Conservation (phyloP, 2,888 invertebrate genomes). For the Diarsia brunnea region DNA sequence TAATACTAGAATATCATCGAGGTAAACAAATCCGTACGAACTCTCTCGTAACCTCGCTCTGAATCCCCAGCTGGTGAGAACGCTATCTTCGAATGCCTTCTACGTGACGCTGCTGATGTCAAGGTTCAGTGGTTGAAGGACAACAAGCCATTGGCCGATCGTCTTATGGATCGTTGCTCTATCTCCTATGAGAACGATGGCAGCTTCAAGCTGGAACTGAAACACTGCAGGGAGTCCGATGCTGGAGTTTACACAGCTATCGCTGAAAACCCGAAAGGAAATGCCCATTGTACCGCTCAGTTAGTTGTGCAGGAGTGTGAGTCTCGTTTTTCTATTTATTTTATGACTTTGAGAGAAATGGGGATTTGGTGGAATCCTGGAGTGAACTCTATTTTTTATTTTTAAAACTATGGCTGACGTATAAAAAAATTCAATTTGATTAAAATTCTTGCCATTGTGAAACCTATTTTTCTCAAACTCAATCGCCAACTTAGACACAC, state of each 20-base stretch:
- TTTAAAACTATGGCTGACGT: background rate
- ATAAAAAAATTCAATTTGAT: background rate
- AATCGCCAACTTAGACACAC: slow-evolving; percentile 3
- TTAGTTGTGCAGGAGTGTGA: slow-evolving; percentile 96
- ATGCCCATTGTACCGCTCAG: slow-evolving; percentile 96
- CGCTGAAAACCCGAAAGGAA: slow-evolving; percentile 95
- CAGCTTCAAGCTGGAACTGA: slow-evolving; percentile 93
- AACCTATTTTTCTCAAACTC: slow-evolving; percentile 26
- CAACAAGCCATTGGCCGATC: slow-evolving; percentile 95
- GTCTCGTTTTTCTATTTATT: slow-evolving; percentile 73
- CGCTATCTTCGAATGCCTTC: slow-evolving; percentile 95
- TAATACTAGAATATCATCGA: slow-evolving; percentile 37
- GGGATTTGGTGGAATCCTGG: slow-evolving; percentile 1
- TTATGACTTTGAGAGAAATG: slow-evolving; percentile 32
- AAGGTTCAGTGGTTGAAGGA: slow-evolving; percentile 96
- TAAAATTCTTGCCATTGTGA: background rate
- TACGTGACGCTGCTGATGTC: slow-evolving; percentile 91
- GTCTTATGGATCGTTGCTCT: slow-evolving; percentile 93
- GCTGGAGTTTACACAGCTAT: slow-evolving; percentile 97
- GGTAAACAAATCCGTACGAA: slow-evolving; percentile 76
- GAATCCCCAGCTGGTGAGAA: slow-evolving; percentile 94
- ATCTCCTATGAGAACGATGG: slow-evolving; percentile 91
- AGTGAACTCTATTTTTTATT: background rate
- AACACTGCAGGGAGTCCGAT: slow-evolving; percentile 94
- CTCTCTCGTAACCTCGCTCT: slow-evolving; percentile 77